Evolutionary conservation across 2,797 vertebrate species (phyloP), one percentile per base, ranked within the genome.

Genomic region (Platyrinchus mystaceus): DNA sequence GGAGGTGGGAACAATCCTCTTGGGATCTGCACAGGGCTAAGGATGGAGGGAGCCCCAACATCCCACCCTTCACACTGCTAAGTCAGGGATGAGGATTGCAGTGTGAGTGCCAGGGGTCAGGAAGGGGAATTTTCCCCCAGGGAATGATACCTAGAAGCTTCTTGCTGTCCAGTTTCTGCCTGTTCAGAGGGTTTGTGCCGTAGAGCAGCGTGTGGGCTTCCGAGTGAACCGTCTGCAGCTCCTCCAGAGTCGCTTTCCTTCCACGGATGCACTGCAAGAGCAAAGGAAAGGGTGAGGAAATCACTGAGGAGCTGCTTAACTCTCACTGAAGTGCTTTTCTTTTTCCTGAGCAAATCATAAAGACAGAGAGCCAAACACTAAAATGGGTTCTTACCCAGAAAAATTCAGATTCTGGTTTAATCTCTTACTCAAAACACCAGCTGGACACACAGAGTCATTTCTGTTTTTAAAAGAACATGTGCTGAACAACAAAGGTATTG

Each of bases 141-240:
- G 20, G 14, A 87, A 70, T 0, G 0, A 52, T 98, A 98, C 97
- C 98, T 97, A 98, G 97, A 50, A 98, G 97, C 81, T 97, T 98
- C 98, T 99, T 99, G 99, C 99, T 99, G 98, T 99, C 99, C 89
- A 99, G 97, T 97, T 99, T 99, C 98, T 99, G 99, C 80, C 99
- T 98, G 97, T 98, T 98, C 94, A 99, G 98, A 30, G 99, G 99
- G 97, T 99, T 99, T 43, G 99, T 99, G 97, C 99, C 99, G 0
- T 99, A 99, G 52, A 99, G 98, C 87, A 99, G 97, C 2, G 99
- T 98, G 28, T 99, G 99, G 14, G 98, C 98, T 95, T 99, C 99
- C 0, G 99, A 99, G 97, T 99, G 99, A 82, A 99, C 99, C 0
- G 98, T 99, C 97, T 99, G 99, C 66, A 99, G 96, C 97, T 99